phyloP scores from a whole-genome alignment of 2,113 vertebrate species.

The Litocranius walleri region DNA sequence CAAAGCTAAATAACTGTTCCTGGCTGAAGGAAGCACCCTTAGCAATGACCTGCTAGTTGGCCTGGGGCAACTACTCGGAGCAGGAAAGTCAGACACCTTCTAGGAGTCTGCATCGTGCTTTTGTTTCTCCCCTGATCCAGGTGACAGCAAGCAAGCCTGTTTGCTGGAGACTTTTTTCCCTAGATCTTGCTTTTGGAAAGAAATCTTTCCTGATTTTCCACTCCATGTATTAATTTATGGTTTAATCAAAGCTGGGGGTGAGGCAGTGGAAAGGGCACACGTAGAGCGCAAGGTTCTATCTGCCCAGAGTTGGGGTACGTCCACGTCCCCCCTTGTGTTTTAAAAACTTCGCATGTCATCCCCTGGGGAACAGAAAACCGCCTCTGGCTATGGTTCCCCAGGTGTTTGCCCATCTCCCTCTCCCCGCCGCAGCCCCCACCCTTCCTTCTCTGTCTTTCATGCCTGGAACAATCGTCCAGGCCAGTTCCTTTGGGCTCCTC shows the following conservation, averaged over 20 bases:
- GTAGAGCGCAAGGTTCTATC: background rate
- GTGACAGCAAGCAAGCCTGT: fast-evolving
- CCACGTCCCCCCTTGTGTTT: fast-evolving
- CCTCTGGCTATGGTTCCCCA: background rate
- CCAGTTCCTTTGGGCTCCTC: slow-evolving; percentile 13
- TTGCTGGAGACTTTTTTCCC: background rate
- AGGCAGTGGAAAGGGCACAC: fast-evolving
- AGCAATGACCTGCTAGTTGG: fast-evolving
- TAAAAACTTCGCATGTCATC: background rate
- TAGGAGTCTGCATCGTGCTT: background rate
- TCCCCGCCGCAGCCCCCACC: fast-evolving
- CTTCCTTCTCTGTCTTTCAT: background rate
- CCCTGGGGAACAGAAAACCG: background rate
- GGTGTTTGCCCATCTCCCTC: background rate
- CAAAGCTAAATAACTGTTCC: background rate
- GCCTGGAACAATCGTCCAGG: background rate
- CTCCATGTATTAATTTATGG: background rate
- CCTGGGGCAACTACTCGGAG: background rate
- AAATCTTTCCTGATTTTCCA: background rate
- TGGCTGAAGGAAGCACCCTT: background rate
- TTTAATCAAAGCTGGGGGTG: background rate
- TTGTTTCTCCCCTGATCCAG: background rate
- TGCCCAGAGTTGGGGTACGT: fast-evolving
- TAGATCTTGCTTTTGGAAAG: background rate
- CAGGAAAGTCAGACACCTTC: background rate